A percentile compares a stretch with the other conserved stretches of the same genome.
Evolutionary conservation across 2,888 invertebrate species (phyloP).

Genomic region (Agrochola circellaris): DNA sequence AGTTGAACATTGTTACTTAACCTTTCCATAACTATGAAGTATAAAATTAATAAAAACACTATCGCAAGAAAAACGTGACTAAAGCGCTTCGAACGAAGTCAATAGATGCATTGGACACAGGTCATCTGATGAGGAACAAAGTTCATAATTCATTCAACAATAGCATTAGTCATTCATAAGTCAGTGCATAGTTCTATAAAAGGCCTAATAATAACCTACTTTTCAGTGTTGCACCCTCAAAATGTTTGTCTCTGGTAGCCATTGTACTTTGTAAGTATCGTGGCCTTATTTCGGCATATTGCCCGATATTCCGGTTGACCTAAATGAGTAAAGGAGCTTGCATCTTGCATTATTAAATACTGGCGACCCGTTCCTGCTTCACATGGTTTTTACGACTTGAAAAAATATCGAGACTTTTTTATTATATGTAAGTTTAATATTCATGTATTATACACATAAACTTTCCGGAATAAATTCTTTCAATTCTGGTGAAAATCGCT

Average conservation of each 20-base stretch:
- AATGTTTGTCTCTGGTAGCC: not conserved
- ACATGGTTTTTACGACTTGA: not conserved
- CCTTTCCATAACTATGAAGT: slow-evolving; percentile 1
- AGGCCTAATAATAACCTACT: not conserved
- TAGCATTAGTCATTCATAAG: slow-evolving; percentile 21
- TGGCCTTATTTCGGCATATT: slow-evolving; percentile 14
- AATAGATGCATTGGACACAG: slow-evolving; percentile 13
- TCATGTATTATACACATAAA: not conserved
- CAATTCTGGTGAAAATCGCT: not conserved
- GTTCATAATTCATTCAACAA: slow-evolving; percentile 24
- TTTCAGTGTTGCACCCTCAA: not conserved
- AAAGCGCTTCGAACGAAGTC: not conserved
- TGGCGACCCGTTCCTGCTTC: not conserved
- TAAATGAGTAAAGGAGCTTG: slow-evolving; percentile 15
- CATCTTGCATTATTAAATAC: slow-evolving; percentile 2
- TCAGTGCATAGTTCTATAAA: not conserved
- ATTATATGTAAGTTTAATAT: too few species aligned
- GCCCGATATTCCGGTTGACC: slow-evolving; percentile 26
- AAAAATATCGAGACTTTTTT: not conserved
- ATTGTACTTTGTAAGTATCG: not conserved
- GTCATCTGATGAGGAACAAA: slow-evolving; percentile 24
- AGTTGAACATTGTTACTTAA: not conserved
- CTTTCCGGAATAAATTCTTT: not conserved
- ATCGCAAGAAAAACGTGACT: slow-evolving; percentile 26
- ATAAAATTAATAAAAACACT: slow-evolving; percentile 1